Evolutionary conservation across 2,113 vertebrate genomes (phyloP), one percentile per base, ranked within the genome.

Genomic region (Melanotaenia duboulayi): DNA sequence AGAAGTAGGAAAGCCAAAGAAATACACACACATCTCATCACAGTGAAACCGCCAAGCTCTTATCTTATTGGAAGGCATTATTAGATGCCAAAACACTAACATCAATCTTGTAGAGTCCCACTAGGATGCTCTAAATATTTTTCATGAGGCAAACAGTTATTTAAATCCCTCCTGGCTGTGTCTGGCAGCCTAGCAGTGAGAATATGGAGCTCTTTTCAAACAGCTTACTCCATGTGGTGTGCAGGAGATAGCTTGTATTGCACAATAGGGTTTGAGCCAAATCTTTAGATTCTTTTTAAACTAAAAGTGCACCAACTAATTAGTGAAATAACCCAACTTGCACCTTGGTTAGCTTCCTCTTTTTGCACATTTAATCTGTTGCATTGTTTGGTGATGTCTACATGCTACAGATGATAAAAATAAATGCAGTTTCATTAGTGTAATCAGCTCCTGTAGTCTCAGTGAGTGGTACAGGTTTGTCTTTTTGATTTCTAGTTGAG

Each of bases 31-130:
- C 89, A 80, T 82, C 84, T 83, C 74, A 83, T 81, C 37, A 52
- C 74, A 69, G 58, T 62, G 66, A 77, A 87, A 86, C 62, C 71
- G 39, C 75, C 78, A 1, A 69, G 85, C 83, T 87, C 81, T 87
- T 82, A 80, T 90, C 86, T 88, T 87, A 88, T 85, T 88, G 84
- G 80, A 73, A 70, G 83, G 84, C 69, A 84, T 90, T 87, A 90
- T 82, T 82, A 83, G 82, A 85, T 60, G 81, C 80, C 84, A 73
- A 87, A 87, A 88, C 87, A 75, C 78, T 83, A 76, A 76, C 88
- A 90, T 85, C 86, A 84, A 87, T 89, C 82, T 88, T 75, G 51
- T 32, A 63, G 60, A 64, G 57, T 79, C 83, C 82, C 81, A 22
- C 62, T 65, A 64, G 83, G 88, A 86, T 54, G 74, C 80, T 81